Conservation (phyloP, 2,888 invertebrate species). For the Amblyteles armatorius region DNA sequence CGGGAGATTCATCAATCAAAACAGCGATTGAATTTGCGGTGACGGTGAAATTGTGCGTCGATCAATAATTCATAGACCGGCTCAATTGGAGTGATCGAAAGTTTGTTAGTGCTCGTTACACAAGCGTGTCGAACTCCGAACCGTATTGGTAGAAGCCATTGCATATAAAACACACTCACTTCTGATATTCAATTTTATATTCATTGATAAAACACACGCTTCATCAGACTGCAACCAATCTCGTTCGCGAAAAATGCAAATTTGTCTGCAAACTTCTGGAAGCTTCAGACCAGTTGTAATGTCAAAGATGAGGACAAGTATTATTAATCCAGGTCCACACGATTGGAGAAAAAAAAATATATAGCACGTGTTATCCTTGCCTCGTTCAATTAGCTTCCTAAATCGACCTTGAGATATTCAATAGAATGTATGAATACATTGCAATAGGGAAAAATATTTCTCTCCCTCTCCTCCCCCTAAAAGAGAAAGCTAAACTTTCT, state of each 20-base stretch:
- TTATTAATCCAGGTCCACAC: not conserved
- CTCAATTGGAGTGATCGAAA: conserved; percentile 42
- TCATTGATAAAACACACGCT: conserved; percentile 45
- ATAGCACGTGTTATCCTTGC: too few relatives aligned
- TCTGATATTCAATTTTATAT: conserved; percentile 40
- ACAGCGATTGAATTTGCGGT: not conserved
- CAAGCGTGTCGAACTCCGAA: not conserved
- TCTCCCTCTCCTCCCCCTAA: not conserved
- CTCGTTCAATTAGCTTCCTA: not conserved
- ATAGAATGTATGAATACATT: conserved; percentile 5
- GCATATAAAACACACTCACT: conserved; percentile 35
- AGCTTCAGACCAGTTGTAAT: not conserved
- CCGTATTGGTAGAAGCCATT: conserved; percentile 39
- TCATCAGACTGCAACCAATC: not conserved
- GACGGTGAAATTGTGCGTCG: conserved; percentile 23
- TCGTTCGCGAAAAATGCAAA: not conserved
- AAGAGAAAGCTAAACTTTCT: not conserved
- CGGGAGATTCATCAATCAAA: conserved; percentile 53
- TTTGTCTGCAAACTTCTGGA: not conserved
- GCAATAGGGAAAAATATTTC: not conserved
- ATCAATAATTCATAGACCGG: conserved; percentile 60
- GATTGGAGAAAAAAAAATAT: too few relatives aligned
- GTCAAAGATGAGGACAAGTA: not conserved
- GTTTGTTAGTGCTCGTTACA: conserved; percentile 59
- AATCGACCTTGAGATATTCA: conserved; percentile 2